Evolutionary conservation across 2,797 vertebrate genomes (phyloP).

Genomic region (Spheniscus humboldti): DNA sequence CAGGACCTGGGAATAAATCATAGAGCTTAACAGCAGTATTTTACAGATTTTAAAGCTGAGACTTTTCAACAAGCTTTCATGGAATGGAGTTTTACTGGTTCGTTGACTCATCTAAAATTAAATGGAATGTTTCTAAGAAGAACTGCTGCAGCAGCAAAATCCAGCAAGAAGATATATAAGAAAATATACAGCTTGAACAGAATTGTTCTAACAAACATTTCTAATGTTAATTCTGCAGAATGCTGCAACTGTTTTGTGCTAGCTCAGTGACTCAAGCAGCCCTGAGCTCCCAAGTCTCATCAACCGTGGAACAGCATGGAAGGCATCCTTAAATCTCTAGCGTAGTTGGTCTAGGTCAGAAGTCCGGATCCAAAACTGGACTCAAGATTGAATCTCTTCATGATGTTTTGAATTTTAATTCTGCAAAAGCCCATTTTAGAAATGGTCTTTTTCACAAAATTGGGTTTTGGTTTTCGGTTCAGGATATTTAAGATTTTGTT

Average conservation of each 20-base stretch:
- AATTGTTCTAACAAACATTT: not conserved
- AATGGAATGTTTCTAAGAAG: not conserved
- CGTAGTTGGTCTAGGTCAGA: not conserved
- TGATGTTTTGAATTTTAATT: not conserved
- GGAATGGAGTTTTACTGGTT: not conserved
- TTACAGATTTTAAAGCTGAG: not conserved
- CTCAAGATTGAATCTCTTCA: not conserved
- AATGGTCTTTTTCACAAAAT: not conserved
- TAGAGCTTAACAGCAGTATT: not conserved
- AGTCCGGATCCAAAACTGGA: not conserved
- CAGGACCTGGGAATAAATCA: not conserved
- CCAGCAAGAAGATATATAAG: not conserved
- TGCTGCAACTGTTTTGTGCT: not conserved
- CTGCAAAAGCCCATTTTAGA: not conserved
- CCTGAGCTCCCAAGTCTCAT: not conserved
- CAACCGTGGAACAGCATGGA: not conserved
- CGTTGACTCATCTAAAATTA: not conserved
- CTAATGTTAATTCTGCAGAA: not conserved
- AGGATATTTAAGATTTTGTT: not conserved
- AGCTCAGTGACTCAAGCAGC: not conserved
- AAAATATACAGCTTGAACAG: not conserved
- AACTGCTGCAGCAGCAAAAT: not conserved
- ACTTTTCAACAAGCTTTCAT: not conserved
- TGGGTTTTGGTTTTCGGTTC: accelerated
- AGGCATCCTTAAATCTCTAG: not conserved